phyloP scores from a whole-genome alignment of 1,140 invertebrate species.

The silkworm (Bombyx mori) region ASM3026992v2 NC_085126.1:8320501-8321000 shows the following conservation, averaged over 20 bases:
- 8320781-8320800: slow-evolving; percentile 19
- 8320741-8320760: slow-evolving; percentile 35
- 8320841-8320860: slow-evolving; percentile 31
- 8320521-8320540: slow-evolving; percentile 18
- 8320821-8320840: slow-evolving; percentile 35
- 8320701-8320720: slow-evolving; percentile 6
- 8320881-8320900: slow-evolving; percentile 21
- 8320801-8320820: slow-evolving; percentile 18
- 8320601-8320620: slow-evolving; percentile 9
- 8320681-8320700: slow-evolving; percentile 7
- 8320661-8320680: slow-evolving; percentile 9
- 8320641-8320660: slow-evolving; percentile 7
- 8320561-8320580: slow-evolving; percentile 7
- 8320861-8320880: slow-evolving; percentile 15
- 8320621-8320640: slow-evolving; percentile 9
- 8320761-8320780: slow-evolving; percentile 23
- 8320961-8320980: slow-evolving; percentile 16
- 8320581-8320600: not conserved
- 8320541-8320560: slow-evolving; percentile 13
- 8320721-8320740: slow-evolving; percentile 23
- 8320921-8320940: slow-evolving; percentile 26
- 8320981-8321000: slow-evolving; percentile 15
- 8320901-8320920: slow-evolving; percentile 14
- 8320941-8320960: slow-evolving; percentile 23
- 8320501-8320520: slow-evolving; percentile 19